A percentile compares a stretch with the other conserved stretches of the same genome.
Conservation (phyloP, 2,113 vertebrate genomes). For the Seriola rivoliana region DNA sequence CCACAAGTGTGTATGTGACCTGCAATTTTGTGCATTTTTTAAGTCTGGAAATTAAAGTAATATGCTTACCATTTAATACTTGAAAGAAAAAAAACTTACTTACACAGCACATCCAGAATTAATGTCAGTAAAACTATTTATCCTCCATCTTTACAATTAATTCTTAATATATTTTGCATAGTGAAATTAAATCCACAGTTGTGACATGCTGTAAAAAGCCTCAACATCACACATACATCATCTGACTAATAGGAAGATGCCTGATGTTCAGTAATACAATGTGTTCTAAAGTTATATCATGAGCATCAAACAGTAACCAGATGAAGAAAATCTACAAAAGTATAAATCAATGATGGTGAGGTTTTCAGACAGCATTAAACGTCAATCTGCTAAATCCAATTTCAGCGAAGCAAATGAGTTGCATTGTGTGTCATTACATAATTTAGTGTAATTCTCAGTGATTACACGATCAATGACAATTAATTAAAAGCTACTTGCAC, state of each 20-base stretch:
- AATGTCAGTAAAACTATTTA: not conserved
- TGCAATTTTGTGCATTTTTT: not conserved
- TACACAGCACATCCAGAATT: not conserved
- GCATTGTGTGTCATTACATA: slow-evolving; percentile 29
- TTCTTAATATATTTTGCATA: not conserved
- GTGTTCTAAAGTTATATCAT: slow-evolving; percentile 15
- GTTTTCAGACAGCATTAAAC: slow-evolving; percentile 27
- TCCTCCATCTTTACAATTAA: not conserved
- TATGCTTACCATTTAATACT: not conserved
- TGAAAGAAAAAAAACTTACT: not conserved
- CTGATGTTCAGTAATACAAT: not conserved
- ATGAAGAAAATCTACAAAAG: slow-evolving; percentile 29
- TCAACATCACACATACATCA: slow-evolving; percentile 15
- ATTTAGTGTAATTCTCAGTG: slow-evolving; percentile 53
- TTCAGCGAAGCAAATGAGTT: slow-evolving; percentile 43
- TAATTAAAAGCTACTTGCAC: slow-evolving; percentile 50
- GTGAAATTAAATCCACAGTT: slow-evolving; percentile 11
- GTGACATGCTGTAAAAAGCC: slow-evolving; percentile 9
- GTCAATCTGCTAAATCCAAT: slow-evolving; percentile 57
- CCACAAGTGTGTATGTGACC: rapidly evolving
- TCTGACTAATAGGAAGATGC: not conserved
- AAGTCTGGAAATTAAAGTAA: not conserved
- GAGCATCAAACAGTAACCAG: slow-evolving; percentile 27
- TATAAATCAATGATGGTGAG: slow-evolving; percentile 4
- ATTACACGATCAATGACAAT: slow-evolving; percentile 54